Conservation (phyloP, 2,113 vertebrate species). For the Labrus mixtus region DNA sequence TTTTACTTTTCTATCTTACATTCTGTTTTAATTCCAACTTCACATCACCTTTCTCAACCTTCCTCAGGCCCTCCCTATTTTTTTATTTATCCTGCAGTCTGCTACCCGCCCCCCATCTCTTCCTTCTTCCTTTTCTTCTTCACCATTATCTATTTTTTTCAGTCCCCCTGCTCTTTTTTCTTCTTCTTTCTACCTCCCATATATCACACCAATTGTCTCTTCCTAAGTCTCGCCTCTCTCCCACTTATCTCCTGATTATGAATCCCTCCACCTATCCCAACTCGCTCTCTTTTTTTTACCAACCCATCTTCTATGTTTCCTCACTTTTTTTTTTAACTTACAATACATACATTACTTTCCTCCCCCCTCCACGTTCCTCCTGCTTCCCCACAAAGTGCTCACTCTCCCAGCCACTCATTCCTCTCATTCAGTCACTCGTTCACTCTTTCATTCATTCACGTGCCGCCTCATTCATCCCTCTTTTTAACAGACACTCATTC, state of each 20-base stretch:
- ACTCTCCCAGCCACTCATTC: constrained; percentile 51
- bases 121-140: neutral
- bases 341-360: neutral
- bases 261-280: too few species aligned
- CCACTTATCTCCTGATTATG: too few species aligned
- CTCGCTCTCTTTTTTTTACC: too few species aligned
- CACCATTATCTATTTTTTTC: neutral
- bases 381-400: constrained; percentile 50
- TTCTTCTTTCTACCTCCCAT: constrained; percentile 30
- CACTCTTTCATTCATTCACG: constrained; percentile 73
- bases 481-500: constrained; percentile 75
- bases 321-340: too few species aligned
- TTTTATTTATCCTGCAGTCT: too few species aligned
- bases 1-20: too few species aligned
- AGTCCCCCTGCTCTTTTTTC: neutral
- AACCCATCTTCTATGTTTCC: too few species aligned
- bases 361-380: constrained; percentile 4
- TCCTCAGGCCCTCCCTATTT: too few species aligned
- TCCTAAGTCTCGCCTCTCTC: neutral
- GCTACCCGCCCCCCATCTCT: too few species aligned
- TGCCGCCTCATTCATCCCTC: constrained; percentile 70
- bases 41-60: too few species aligned
- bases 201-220: constrained; percentile 36
- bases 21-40: too few species aligned
- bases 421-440: constrained; percentile 21